phyloP scores from a whole-genome alignment of 2,888 invertebrate species.

The Drosophila quinaria region DNA sequence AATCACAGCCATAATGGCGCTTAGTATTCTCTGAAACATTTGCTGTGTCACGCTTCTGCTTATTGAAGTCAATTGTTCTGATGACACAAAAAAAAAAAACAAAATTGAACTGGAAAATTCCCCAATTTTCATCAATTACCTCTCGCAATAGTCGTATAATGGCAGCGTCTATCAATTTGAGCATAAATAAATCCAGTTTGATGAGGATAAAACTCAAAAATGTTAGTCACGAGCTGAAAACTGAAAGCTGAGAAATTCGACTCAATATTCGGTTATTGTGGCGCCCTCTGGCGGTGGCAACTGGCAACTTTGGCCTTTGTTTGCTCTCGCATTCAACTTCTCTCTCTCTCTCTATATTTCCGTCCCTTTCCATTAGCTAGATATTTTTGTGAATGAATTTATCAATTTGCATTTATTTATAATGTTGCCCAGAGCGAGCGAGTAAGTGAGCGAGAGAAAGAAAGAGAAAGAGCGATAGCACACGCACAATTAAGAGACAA shows the following conservation, averaged over 20 bases:
- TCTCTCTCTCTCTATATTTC: not conserved
- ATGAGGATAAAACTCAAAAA: conserved; percentile 48
- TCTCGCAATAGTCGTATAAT: not conserved
- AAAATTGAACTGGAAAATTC: conserved; percentile 8
- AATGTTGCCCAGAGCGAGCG: not conserved
- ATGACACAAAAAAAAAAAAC: not conserved
- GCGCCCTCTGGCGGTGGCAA: conserved; percentile 44
- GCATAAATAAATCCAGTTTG: conserved; percentile 59
- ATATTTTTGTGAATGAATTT: conserved; percentile 57
- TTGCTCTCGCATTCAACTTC: not conserved
- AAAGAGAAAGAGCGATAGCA: not conserved
- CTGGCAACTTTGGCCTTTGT: not conserved
- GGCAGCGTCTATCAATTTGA: conserved; percentile 16
- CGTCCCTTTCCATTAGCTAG: conserved; percentile 2
- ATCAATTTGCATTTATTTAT: conserved; percentile 42
- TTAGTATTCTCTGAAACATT: not conserved
- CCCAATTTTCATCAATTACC: conserved; percentile 31
- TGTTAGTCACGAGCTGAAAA: conserved; percentile 3
- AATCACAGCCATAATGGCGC: not conserved
- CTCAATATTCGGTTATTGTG: not conserved
- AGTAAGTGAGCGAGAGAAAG: not conserved
- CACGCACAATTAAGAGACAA: conserved; percentile 47
- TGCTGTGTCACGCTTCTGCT: not conserved
- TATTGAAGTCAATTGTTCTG: conserved; percentile 40
- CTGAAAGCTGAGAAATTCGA: not conserved